Percentiles rank a stretch among this genome's conserved stretches.
These are phyloP conservation scores for Oxycera nigricornis DNA, from an alignment of 2,888 invertebrate genomes.

Conservation along the genomic window DNA sequence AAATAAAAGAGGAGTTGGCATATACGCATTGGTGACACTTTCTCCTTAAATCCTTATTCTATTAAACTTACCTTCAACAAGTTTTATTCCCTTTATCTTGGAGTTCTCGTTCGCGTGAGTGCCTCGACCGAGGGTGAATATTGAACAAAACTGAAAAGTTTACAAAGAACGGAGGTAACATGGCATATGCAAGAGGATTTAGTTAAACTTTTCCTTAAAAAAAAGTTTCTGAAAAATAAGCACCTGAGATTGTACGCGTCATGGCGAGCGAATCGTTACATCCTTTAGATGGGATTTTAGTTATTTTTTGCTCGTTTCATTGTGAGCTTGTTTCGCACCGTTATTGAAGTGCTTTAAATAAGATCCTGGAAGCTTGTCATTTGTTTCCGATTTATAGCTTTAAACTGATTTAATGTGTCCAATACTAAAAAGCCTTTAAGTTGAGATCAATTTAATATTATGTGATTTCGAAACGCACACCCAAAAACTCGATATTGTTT, in stretches of 20 bases:
- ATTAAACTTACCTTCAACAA: constrained; percentile 44
- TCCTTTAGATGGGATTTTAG: constrained; percentile 25
- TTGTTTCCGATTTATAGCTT: no score
- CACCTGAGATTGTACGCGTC: constrained; percentile 44
- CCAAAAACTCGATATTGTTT: no score
- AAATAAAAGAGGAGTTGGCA: constrained; percentile 40
- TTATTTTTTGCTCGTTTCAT: constrained; percentile 7
- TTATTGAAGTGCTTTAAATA: neutral
- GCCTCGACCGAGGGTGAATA: neutral
- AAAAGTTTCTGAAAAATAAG: constrained; percentile 43
- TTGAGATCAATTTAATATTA: no score
- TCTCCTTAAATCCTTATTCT: constrained; percentile 43
- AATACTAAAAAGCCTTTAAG: no score
- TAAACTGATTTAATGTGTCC: no score
- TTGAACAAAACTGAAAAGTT: neutral
- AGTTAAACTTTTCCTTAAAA: constrained; percentile 44
- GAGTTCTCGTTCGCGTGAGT: neutral
- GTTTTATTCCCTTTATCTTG: constrained; percentile 15
- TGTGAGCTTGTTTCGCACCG: neutral
- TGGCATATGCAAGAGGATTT: constrained; percentile 37
- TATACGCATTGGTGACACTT: constrained; percentile 43
- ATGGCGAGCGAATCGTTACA: constrained; percentile 29
- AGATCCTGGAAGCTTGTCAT: no score
- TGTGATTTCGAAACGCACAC: no score
- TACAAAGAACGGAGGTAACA: neutral